A percentile compares a stretch with the other conserved stretches of the same genome.
These are phyloP conservation scores for sheep (Ovis aries) DNA, from an alignment of 2,113 vertebrate species.

Conservation along the genomic window ARS-UI_Ramb_v3.0 NC_056057.1:62992501-62993000, in stretches of 20 bases:
- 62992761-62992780: background rate
- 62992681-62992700: background rate
- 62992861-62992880: conserved; percentile 16
- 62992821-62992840: background rate
- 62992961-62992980: background rate
- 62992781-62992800: background rate
- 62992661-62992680: background rate
- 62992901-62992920: background rate
- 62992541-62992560: background rate
- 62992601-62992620: background rate
- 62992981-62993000: background rate
- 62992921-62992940: background rate
- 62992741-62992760: background rate
- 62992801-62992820: background rate
- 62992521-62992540: background rate
- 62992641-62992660: background rate
- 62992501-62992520: background rate
- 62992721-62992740: background rate
- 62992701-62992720: background rate
- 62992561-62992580: background rate
- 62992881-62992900: background rate
- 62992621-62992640: background rate
- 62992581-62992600: background rate
- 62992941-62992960: background rate
- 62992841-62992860: background rate